Evolutionary conservation across 2,888 invertebrate genomes (phyloP).

Genomic region (Plebejus anna): DNA sequence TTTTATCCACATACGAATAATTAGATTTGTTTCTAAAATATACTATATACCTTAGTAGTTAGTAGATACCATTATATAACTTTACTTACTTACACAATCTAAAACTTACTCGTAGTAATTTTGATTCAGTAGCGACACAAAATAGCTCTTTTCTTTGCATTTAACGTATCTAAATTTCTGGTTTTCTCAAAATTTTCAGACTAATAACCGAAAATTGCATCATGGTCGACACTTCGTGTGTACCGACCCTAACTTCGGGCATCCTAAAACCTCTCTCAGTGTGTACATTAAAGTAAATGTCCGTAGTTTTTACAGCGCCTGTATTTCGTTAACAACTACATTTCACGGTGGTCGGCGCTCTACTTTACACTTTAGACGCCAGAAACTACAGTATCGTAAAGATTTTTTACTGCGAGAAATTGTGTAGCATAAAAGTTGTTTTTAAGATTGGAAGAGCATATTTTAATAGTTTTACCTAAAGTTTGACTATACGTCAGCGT

Average conservation of each 20-base stretch:
- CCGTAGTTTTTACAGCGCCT: neutral
- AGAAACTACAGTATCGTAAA: conserved; percentile 2
- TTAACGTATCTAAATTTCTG: too few relatives aligned
- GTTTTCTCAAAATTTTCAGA: too few relatives aligned
- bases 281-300: conserved; percentile 5
- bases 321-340: conserved; percentile 20
- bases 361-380: neutral
- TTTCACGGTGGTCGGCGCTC: conserved; percentile 9
- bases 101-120: too few relatives aligned
- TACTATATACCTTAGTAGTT: too few relatives aligned
- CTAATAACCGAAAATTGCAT: neutral
- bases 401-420: neutral
- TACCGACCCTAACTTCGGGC: neutral
- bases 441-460: neutral
- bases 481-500: neutral
- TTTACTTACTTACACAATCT: too few relatives aligned
- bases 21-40: too few relatives aligned
- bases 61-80: too few relatives aligned
- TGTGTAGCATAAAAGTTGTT: neutral
- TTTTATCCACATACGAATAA: too few relatives aligned
- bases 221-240: neutral
- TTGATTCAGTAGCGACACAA: too few relatives aligned
- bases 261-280: neutral
- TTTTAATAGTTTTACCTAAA: neutral
- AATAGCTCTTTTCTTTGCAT: too few relatives aligned